phyloP scores from a whole-genome alignment of 92 coral and sea anemone species.

The Actinernus sp. region DNA sequence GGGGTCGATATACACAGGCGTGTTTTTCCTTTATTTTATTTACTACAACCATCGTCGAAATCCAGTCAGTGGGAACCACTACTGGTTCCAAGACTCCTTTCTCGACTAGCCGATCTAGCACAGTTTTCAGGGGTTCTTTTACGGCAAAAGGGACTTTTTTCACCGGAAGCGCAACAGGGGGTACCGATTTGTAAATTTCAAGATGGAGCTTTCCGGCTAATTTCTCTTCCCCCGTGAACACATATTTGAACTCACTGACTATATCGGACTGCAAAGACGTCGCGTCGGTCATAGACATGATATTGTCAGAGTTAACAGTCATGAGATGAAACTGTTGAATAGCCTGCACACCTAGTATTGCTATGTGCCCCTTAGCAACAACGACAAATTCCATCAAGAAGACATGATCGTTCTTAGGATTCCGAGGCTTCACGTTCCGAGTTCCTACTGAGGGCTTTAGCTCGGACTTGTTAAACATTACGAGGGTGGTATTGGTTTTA shows the following conservation, averaged over 20 bases:
- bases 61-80: conserved; percentile 20
- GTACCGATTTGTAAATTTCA: too few species aligned
- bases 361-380: neutral
- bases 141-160: neutral
- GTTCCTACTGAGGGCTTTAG: neutral
- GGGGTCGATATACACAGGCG: conserved; percentile 64
- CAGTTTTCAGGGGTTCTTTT: conserved; percentile 6
- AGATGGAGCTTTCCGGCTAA: too few species aligned
- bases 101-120: neutral
- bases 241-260: too few species aligned
- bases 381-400: neutral
- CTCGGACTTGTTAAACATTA: conserved; percentile 1
- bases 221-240: too few species aligned
- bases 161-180: neutral
- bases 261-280: too few species aligned
- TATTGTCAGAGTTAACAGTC: too few species aligned
- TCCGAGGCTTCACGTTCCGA: neutral
- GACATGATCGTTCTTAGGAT: neutral
- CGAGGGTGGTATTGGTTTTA: neutral
- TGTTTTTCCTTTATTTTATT: conserved; percentile 33
- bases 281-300: too few species aligned
- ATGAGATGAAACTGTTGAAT: too few species aligned
- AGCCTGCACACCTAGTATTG: too few species aligned
- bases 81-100: neutral
- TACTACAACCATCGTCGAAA: conserved; percentile 42